Percentiles rank a stretch among this genome's conserved stretches.
These are phyloP conservation scores for Nipponia nippon DNA, from an alignment of 2,113 vertebrate species.

Conservation along the genomic window DNA sequence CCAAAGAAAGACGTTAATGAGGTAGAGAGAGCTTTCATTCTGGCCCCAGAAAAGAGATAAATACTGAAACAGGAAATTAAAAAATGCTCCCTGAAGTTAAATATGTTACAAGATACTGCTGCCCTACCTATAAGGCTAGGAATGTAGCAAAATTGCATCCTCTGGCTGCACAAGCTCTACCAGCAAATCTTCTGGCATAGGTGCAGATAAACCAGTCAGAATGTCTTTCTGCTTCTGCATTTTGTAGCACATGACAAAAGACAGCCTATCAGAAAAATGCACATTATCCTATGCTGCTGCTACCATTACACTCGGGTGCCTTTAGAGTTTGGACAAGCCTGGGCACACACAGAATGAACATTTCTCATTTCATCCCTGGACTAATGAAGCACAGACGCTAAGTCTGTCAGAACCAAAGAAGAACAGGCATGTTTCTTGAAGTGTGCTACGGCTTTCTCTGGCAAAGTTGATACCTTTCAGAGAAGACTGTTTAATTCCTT, in stretches of 20 bases:
- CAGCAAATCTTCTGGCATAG: neutral
- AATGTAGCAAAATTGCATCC: neutral
- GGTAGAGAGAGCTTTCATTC: neutral
- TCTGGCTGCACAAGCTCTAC: neutral
- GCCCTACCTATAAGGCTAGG: neutral
- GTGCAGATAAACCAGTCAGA: neutral
- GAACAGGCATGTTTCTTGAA: neutral
- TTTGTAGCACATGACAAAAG: neutral
- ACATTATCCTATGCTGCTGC: neutral
- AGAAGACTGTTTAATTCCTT: neutral
- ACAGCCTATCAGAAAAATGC: neutral
- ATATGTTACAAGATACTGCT: neutral
- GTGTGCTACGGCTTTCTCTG: neutral
- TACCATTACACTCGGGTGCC: neutral
- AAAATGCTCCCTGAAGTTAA: neutral
- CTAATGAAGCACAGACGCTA: neutral
- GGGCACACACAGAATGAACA: neutral
- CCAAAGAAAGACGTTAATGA: neutral
- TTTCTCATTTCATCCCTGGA: neutral
- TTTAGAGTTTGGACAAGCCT: neutral
- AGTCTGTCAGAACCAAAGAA: neutral
- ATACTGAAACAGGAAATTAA: constrained; percentile 25
- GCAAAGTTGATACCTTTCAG: neutral
- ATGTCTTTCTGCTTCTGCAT: neutral
- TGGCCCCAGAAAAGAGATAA: neutral